Base-by-base conservation (phyloP, 2,113 vertebrate species). In the Nycticryphes semicollaris region DNA sequence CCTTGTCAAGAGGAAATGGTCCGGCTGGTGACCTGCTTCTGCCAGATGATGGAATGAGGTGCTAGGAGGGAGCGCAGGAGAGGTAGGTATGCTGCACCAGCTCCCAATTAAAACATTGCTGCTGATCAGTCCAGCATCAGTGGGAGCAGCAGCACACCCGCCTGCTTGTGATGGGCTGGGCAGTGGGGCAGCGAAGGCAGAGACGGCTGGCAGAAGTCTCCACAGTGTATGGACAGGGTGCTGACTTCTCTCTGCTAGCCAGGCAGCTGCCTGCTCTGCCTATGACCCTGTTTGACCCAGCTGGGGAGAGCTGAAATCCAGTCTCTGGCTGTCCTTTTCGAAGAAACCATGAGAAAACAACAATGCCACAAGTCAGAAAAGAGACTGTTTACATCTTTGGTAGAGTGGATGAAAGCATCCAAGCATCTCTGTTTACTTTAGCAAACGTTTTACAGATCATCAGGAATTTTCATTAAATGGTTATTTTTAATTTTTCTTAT, bases 281-380 rank as follows among this genome's bases (percentile, higher is more conserved):
- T n/a, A 9, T 5, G 15, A 50, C 73, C 82, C 47, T 1, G 0
- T 57, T 43, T 73, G 82, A 90, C 85, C 79, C 63, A 2, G 5
- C 3, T 1, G 2, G 16, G 7, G 30, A 70, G 63, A 88, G 43
- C 14, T 7, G 6, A 90, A 81, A 56, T 68, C 22, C 17, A 3
- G 15, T 17, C 67, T 89, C 81, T 60, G 18, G 43, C 82, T 75
- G 22, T 68, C 75, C 4, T 1, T 16, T 5, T 8, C 69, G 47
- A 93, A 83, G 67, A 82, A 91, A 67, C n/a, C 78, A 83, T 93
- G 89, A 91, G 87, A 95, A 94, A 95, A 87, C 33, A 91, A 50
- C 84, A 41, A 56, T 1, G 5, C 7, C 1, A 2, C 0, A 0
- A 75, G 43, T 94, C 69, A 91, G 88, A 76, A 79, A 76, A 62